Evolutionary conservation across 2,113 vertebrate species (phyloP).

Genomic region (Hippolais icterina): DNA sequence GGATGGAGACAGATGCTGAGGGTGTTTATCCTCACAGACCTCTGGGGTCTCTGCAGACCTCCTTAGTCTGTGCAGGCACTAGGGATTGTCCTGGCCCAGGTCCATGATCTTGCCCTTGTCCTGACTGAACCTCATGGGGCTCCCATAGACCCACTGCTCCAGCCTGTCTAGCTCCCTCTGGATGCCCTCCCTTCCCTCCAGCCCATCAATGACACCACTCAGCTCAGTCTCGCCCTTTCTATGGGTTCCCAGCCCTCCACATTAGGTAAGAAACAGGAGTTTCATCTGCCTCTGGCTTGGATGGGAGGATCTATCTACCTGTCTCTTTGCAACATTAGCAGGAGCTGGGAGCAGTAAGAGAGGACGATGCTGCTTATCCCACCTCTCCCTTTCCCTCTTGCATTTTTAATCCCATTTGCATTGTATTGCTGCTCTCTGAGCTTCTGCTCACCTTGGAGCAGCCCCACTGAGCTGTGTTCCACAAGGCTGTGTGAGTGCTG

Average conservation of each 20-base stretch:
- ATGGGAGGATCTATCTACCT: background rate
- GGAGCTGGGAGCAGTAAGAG: background rate
- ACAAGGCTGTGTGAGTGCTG: background rate
- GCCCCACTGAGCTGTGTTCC: background rate
- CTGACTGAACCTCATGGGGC: background rate
- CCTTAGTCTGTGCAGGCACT: background rate
- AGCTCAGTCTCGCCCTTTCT: background rate
- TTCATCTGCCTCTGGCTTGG: background rate
- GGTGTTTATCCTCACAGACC: background rate
- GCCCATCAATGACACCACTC: accelerated
- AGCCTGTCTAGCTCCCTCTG: background rate
- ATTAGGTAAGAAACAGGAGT: background rate
- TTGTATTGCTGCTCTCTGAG: background rate
- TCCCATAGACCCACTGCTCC: background rate
- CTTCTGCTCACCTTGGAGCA: background rate
- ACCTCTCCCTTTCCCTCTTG: background rate
- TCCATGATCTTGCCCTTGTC: background rate
- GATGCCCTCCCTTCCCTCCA: background rate
- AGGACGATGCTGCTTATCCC: background rate
- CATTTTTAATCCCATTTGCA: background rate
- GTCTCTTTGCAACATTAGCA: background rate
- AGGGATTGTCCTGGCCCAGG: no score
- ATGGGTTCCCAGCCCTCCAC: background rate
- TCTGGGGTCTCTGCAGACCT: background rate
- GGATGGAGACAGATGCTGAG: background rate